Evolutionary conservation across 2,797 vertebrate species (phyloP).

Genomic region (Gallinago nigripennis): DNA sequence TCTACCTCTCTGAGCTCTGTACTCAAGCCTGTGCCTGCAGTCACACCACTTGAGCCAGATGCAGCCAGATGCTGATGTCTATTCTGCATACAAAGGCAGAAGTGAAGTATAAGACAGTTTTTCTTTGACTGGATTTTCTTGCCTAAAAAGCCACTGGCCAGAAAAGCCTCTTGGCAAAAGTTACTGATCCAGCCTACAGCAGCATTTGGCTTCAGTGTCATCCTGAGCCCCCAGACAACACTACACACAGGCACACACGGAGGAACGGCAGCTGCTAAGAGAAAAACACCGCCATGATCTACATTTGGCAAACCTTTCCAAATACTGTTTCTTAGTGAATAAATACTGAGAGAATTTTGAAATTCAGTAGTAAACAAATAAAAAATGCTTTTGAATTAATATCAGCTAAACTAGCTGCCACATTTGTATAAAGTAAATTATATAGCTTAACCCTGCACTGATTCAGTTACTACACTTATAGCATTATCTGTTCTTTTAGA

Average conservation of each 20-base stretch:
- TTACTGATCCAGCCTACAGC: neutral
- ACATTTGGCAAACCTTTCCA: neutral
- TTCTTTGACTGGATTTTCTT: neutral
- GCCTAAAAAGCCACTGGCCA: neutral
- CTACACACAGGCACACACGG: neutral
- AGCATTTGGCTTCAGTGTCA: neutral
- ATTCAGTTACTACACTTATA: neutral
- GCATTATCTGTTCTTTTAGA: neutral
- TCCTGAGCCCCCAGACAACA: neutral
- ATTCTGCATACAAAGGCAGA: neutral
- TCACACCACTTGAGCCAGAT: neutral
- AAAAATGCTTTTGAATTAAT: neutral
- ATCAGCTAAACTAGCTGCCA: neutral
- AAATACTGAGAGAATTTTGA: neutral
- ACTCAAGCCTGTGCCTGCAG: neutral
- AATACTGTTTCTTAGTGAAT: neutral
- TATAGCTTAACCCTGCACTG: neutral
- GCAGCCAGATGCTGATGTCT: neutral
- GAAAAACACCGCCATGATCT: neutral
- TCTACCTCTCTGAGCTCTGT: neutral
- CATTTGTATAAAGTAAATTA: neutral
- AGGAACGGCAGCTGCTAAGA: neutral
- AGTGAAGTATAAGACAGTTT: neutral
- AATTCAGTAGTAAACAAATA: neutral
- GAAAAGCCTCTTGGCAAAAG: constrained; percentile 9